Evolutionary conservation across 2,888 invertebrate species (phyloP).

Genomic region (Ophion obscuratus): DNA sequence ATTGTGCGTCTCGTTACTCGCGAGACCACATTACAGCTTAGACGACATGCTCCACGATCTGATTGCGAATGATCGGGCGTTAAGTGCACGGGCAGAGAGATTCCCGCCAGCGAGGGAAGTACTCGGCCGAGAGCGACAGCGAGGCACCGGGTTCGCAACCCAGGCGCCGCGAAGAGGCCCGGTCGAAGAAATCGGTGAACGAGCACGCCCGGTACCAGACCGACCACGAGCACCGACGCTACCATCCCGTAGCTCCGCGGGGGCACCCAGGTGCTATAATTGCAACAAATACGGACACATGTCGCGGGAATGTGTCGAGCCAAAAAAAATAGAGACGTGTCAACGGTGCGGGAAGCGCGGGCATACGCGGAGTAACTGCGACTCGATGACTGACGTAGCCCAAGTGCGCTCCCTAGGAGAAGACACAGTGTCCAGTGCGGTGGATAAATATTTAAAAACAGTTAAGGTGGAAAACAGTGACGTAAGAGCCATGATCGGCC

Average conservation of each 20-base stretch:
- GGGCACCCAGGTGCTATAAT: conserved; percentile 40
- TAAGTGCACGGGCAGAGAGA: background rate
- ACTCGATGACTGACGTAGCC: background rate
- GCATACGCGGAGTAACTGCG: too few relatives aligned
- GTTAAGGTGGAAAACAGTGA: too few relatives aligned
- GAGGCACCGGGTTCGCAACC: too few relatives aligned
- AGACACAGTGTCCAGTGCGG: background rate
- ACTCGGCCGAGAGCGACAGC: too few relatives aligned
- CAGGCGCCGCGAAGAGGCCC: too few relatives aligned
- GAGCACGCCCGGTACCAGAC: too few relatives aligned
- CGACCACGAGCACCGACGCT: too few relatives aligned
- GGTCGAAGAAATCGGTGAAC: too few relatives aligned
- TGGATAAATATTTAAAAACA: background rate
- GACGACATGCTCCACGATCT: background rate
- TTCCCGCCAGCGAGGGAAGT: too few relatives aligned
- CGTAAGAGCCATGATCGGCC: background rate
- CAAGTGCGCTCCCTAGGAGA: too few relatives aligned
- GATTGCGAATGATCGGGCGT: background rate
- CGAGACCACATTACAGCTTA: background rate
- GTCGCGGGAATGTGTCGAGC: background rate
- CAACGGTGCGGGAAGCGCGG: background rate
- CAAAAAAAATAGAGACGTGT: too few relatives aligned
- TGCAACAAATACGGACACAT: background rate
- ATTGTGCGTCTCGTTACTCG: background rate
- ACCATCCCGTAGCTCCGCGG: too few relatives aligned